Evolutionary conservation across 2,113 vertebrate species (phyloP).

Genomic region (Rhombomys opimus): DNA sequence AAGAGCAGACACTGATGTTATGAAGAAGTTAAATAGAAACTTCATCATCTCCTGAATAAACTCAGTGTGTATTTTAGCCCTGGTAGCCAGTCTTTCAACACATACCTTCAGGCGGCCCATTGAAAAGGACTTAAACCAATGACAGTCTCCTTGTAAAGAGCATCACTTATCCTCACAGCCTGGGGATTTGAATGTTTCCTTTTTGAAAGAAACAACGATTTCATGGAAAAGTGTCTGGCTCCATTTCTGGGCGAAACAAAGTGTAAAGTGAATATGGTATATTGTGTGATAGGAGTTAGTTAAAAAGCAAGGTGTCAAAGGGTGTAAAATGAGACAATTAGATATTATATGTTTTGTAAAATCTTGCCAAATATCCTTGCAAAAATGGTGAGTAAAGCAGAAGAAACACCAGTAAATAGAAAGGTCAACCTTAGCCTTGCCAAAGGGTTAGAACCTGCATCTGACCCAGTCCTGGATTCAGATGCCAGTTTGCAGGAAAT

Average conservation of each 20-base stretch:
- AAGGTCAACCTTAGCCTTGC: conserved; percentile 32
- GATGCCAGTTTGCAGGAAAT: conserved; percentile 54
- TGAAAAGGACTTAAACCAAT: neutral
- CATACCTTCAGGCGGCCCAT: neutral
- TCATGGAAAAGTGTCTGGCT: neutral
- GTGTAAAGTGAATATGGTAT: neutral
- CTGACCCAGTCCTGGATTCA: conserved; percentile 30
- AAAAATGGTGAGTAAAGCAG: conserved; percentile 19
- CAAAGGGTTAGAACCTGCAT: conserved; percentile 20
- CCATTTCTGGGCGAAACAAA: neutral
- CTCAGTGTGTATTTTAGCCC: neutral
- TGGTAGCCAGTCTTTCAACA: neutral
- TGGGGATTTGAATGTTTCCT: neutral
- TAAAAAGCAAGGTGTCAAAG: neutral
- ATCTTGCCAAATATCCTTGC: conserved; percentile 48
- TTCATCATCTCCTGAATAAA: conserved; percentile 13
- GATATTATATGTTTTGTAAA: neutral
- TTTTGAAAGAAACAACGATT: neutral
- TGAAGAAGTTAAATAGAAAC: neutral
- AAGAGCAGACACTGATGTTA: neutral
- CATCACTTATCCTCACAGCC: neutral
- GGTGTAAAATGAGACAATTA: neutral
- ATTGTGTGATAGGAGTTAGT: neutral
- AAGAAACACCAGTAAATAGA: neutral
- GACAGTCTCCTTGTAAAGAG: neutral